A percentile compares a stretch with the other conserved stretches of the same genome.
Conservation (phyloP, 2,888 invertebrate species). For the Hirtodrosophila duncani region DNA sequence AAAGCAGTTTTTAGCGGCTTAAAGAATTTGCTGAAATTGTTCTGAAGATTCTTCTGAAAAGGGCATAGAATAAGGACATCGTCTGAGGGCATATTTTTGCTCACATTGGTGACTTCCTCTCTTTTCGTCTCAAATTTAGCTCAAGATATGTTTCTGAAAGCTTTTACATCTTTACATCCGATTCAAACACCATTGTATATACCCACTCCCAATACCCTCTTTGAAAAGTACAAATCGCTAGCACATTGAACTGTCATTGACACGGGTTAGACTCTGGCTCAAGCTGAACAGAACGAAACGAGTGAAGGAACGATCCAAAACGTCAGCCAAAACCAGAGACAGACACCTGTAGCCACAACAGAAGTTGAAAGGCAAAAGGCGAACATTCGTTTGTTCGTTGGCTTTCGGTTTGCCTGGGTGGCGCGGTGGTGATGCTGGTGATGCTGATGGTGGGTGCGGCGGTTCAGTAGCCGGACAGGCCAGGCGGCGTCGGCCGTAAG, state of each 20-base stretch:
- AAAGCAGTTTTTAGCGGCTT: too few relatives aligned
- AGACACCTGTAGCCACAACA: slow-evolving; percentile 57
- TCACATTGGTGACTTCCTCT: too few relatives aligned
- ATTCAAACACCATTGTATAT: too few relatives aligned
- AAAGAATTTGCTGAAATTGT: too few relatives aligned
- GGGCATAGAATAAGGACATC: too few relatives aligned
- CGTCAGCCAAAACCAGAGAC: slow-evolving; percentile 8
- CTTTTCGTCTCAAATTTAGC: too few relatives aligned
- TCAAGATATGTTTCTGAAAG: too few relatives aligned
- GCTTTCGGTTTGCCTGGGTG: slow-evolving; percentile 31
- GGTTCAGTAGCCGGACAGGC: slow-evolving; percentile 30
- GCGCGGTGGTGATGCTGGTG: slow-evolving; percentile 25
- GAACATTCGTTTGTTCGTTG: too few relatives aligned
- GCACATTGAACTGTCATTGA: slow-evolving; percentile 76
- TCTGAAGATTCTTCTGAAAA: too few relatives aligned
- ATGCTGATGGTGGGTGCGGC: slow-evolving; percentile 54
- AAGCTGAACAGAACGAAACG: slow-evolving; percentile 35
- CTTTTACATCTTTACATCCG: too few relatives aligned
- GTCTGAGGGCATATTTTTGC: too few relatives aligned
- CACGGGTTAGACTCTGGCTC: slow-evolving; percentile 60
- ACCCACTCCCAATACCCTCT: background rate
- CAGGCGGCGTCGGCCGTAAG: background rate
- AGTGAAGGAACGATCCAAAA: slow-evolving; percentile 7
- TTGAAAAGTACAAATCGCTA: slow-evolving; percentile 59
- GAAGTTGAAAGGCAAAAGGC: slow-evolving; percentile 69